phyloP scores from a whole-genome alignment of 1,140 invertebrate genomes.

The Rhopalosiphum maidis region DNA sequence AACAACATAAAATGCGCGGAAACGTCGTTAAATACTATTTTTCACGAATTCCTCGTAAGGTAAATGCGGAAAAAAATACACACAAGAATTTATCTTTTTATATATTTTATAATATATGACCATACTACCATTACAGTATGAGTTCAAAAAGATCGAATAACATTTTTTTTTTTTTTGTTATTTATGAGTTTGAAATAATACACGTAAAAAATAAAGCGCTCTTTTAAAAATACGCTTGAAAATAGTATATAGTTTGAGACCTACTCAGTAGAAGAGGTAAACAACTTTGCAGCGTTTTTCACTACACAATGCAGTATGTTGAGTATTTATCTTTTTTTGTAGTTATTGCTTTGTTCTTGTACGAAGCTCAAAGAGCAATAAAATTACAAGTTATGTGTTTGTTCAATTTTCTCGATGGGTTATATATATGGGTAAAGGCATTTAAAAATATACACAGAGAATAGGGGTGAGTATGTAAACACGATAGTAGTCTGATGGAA shows the following conservation, averaged over 20 bases:
- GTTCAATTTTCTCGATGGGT: background rate
- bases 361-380: background rate
- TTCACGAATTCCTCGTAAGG: background rate
- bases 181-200: constrained; percentile 26
- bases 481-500: background rate
- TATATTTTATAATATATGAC: constrained; percentile 13
- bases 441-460: background rate
- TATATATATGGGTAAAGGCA: background rate
- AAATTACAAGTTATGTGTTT: background rate
- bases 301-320: background rate
- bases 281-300: background rate
- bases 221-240: background rate
- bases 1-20: background rate
- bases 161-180: background rate
- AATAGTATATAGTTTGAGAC: background rate
- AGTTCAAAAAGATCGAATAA: background rate
- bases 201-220: background rate
- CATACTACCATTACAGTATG: constrained; percentile 12
- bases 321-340: background rate
- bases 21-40: background rate
- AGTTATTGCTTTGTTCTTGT: background rate
- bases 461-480: background rate
- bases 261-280: background rate
- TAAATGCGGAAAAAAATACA: constrained; percentile 16
- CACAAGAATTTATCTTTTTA: background rate